Conservation (phyloP, 1,140 invertebrate genomes). For the Drosophila dunni region DNA sequence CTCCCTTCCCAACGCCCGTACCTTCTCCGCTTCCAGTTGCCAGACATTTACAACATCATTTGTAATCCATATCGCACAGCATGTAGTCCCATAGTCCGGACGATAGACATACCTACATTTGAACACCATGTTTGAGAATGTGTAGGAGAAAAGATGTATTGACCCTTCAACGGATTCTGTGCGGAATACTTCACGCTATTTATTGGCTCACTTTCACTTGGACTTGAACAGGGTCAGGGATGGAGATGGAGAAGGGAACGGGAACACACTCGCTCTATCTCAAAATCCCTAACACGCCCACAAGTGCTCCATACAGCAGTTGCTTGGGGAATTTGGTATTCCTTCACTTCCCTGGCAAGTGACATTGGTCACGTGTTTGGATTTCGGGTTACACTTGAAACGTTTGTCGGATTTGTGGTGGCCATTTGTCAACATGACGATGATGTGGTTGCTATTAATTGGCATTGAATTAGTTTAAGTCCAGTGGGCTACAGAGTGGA, state of each 20-base stretch:
- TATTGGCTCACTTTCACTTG: constrained; percentile 80
- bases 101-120: constrained; percentile 12
- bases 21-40: constrained; percentile 16
- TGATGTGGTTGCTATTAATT: constrained; percentile 73
- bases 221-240: constrained; percentile 20
- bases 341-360: constrained; percentile 31
- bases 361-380: constrained; percentile 70
- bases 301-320: constrained; percentile 21
- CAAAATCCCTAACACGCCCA: constrained; percentile 23
- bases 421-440: constrained; percentile 76
- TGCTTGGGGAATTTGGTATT: constrained; percentile 65
- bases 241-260: background rate
- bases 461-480: constrained; percentile 64
- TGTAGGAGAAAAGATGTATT: constrained; percentile 70
- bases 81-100: constrained; percentile 67
- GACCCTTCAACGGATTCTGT: constrained; percentile 69
- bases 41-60: constrained; percentile 82
- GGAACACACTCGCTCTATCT: background rate
- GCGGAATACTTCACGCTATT: constrained; percentile 77
- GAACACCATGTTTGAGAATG: constrained; percentile 28
- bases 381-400: constrained; percentile 65
- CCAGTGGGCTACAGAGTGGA: constrained; percentile 5
- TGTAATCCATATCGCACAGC: constrained; percentile 84
- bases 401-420: constrained; percentile 67
- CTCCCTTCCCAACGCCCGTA: too few species aligned